phyloP scores from a whole-genome alignment of 2,888 invertebrate species.

The Agonopterix heracliana region DNA sequence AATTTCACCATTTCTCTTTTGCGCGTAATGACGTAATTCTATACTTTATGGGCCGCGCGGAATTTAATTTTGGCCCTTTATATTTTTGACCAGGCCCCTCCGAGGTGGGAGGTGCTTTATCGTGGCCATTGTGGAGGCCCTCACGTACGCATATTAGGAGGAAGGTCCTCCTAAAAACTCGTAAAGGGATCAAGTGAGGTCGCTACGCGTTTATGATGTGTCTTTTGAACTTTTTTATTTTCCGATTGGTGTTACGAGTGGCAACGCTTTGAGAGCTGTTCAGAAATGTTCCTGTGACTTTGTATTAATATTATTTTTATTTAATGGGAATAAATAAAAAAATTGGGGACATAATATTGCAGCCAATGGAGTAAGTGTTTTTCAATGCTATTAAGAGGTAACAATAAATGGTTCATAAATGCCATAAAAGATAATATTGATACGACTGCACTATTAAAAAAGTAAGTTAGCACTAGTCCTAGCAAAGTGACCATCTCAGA shows the following conservation, averaged over 20 bases:
- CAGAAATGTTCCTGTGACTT: too few species aligned
- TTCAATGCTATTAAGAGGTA: too few species aligned
- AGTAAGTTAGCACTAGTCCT: too few species aligned
- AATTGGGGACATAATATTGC: too few species aligned
- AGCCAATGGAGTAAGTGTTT: too few species aligned
- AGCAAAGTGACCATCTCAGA: too few species aligned
- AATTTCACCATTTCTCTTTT: conserved; percentile 24
- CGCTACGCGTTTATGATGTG: conserved; percentile 33
- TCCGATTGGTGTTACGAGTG: conserved; percentile 25
- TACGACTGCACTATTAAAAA: too few species aligned
- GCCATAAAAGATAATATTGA: too few species aligned
- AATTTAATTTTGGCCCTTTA: conserved; percentile 68
- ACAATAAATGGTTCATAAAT: too few species aligned
- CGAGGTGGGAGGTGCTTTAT: conserved; percentile 37
- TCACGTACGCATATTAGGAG: conserved; percentile 62
- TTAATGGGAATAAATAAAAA: too few species aligned
- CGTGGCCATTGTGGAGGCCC: conserved; percentile 42
- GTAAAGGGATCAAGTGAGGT: conserved; percentile 57
- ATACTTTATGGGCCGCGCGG: conserved; percentile 62
- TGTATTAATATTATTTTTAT: too few species aligned
- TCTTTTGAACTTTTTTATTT: conserved; percentile 37
- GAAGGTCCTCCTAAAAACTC: conserved; percentile 50
- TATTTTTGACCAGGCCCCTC: conserved; percentile 56
- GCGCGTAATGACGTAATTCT: conserved; percentile 65
- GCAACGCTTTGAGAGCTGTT: too few species aligned